Evolutionary conservation across 2,888 invertebrate genomes (phyloP).

Genomic region (Luperina nickerlii): DNA sequence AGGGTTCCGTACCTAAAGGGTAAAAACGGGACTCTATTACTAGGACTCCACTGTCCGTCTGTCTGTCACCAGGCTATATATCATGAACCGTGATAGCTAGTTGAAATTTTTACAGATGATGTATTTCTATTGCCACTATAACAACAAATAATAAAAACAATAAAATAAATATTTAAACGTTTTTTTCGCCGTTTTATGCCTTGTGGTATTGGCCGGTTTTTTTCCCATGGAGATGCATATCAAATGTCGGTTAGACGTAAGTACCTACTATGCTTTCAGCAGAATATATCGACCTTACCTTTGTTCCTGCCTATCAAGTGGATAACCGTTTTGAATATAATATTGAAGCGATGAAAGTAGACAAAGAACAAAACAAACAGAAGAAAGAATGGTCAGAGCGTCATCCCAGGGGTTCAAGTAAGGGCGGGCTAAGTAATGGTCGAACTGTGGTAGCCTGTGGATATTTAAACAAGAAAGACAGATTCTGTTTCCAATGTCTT

Average conservation of each 20-base stretch:
- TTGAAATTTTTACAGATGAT: too few species aligned
- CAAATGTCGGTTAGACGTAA: background rate
- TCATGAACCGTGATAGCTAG: too few species aligned
- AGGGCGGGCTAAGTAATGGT: background rate
- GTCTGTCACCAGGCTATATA: too few species aligned
- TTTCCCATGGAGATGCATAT: too few species aligned
- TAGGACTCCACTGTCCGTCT: too few species aligned
- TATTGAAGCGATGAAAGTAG: conserved; percentile 38
- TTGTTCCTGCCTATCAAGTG: conserved; percentile 74
- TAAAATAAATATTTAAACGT: too few species aligned
- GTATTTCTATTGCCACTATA: too few species aligned
- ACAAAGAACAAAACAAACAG: conserved; percentile 6
- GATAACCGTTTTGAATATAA: conserved; percentile 71
- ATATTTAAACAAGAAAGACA: conserved; percentile 70
- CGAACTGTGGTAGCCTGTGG: conserved; percentile 7
- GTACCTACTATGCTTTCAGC: conserved; percentile 64
- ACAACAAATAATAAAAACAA: too few species aligned
- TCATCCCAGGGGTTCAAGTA: background rate
- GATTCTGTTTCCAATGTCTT: conserved; percentile 73
- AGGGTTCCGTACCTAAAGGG: too few species aligned
- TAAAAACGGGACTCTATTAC: too few species aligned
- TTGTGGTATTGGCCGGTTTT: too few species aligned
- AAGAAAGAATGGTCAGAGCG: conserved; percentile 6
- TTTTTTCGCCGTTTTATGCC: too few species aligned
- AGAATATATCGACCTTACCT: conserved; percentile 70